Evolutionary conservation across 2,797 vertebrate species (phyloP).

Genomic region (Hipposideros larvatus): DNA sequence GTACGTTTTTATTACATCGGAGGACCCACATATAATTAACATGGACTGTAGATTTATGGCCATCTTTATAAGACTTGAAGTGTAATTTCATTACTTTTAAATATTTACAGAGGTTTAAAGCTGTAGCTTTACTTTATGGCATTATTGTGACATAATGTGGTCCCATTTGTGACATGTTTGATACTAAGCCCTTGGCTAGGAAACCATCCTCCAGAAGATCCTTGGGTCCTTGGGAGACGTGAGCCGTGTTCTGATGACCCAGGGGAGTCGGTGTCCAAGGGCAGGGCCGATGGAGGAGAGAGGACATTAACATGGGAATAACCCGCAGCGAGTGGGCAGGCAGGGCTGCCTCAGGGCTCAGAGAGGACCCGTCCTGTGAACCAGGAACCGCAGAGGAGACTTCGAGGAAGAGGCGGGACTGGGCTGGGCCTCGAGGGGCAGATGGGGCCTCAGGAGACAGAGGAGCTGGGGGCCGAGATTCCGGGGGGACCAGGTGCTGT

Average conservation of each 20-base stretch:
- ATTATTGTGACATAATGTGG: fast-evolving
- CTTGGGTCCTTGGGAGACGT: fast-evolving
- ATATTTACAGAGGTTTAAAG: conserved; percentile 62
- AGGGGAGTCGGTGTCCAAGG: not conserved
- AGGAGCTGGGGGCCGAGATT: not conserved
- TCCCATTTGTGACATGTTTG: not conserved
- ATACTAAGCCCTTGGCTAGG: not conserved
- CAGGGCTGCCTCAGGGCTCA: not conserved
- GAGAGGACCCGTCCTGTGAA: not conserved
- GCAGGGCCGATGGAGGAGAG: not conserved
- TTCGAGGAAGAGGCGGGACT: not conserved
- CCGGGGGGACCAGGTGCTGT: fast-evolving
- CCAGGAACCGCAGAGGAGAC: not conserved
- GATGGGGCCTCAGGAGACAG: not conserved
- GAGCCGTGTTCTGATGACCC: not conserved
- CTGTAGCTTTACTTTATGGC: not conserved
- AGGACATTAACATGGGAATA: not conserved
- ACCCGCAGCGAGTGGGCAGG: fast-evolving
- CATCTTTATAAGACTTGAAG: conserved; percentile 26
- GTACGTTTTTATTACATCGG: conserved; percentile 32
- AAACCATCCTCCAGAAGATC: not conserved
- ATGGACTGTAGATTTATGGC: conserved; percentile 46
- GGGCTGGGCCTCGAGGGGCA: not conserved
- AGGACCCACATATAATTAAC: not conserved
- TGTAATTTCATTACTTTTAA: conserved; percentile 64